Base-by-base conservation (phyloP, 2,888 invertebrate genomes). In the Chymomyza caudatula region DNA sequence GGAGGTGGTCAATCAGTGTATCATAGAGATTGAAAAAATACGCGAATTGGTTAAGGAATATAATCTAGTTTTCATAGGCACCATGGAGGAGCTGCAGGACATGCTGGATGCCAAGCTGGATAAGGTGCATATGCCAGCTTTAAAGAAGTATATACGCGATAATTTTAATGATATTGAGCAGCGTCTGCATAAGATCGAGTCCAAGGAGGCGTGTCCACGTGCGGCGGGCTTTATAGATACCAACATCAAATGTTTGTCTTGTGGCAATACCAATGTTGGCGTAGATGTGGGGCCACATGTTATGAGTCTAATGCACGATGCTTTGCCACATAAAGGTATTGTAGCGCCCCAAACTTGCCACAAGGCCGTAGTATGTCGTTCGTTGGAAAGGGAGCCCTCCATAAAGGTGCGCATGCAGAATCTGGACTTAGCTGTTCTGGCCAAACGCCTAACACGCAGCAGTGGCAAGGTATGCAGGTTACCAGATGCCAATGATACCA, bases 21-120 rank as follows among this genome's bases (percentile, higher is more conserved):
- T 88, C 5, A 44, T 63, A 4, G 81, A 88, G 63, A 84, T 90
- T 5, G 80, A 83, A 42, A 64, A 57, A 2, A 42, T 90, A 4
- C 76, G 80, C 11, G 57, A 60, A 0, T 47, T 77, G 3, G 58
- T 87, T 1, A 61, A 76, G 1, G 71, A 78, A 1, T 77, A 88
- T 37, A 76, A 86, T 17, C 17, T 64, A 0, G 77, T 79, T 1
- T 89, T 90, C 23, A 23, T 89, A 0, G 67, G 67, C 17, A 83
- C 88, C 54, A 88, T 90, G 87, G 87, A 87, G 70, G 90, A 90
- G 64, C 72, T 90, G 52, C 90, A 90, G 78, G 90, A 90, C 2
- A 90, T 90, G 87, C 68, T 90, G 17, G 90, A 90, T 56, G 73
- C 86, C 3, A 90, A 90, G 63, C 57, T 90, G 66, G 88, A 90